A percentile compares a stretch with the other conserved stretches of the same genome.
Conservation (phyloP, 2,113 vertebrate species). For the Equus przewalskii region DNA sequence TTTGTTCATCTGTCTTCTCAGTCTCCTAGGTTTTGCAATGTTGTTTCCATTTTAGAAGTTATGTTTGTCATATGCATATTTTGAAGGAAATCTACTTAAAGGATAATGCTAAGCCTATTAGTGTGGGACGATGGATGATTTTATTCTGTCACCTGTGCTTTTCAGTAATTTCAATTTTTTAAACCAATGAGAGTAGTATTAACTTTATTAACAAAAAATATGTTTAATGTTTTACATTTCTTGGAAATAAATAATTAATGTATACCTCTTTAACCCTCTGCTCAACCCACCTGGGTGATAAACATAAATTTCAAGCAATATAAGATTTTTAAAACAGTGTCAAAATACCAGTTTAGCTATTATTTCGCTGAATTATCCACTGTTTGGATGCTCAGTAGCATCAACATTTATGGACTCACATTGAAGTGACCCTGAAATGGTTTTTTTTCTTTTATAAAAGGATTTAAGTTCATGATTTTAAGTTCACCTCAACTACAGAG, state of each 20-base stretch:
- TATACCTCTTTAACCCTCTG: background rate
- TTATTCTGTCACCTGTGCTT: conserved; percentile 12
- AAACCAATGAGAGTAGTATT: background rate
- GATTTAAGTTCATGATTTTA: background rate
- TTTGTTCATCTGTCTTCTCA: background rate
- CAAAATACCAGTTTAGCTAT: background rate
- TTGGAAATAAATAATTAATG: background rate
- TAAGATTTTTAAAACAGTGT: background rate
- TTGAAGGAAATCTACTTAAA: background rate
- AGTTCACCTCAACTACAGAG: background rate
- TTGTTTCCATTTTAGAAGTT: background rate
- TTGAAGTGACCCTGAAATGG: fast-evolving
- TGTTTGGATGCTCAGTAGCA: background rate
- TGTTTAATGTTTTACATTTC: conserved; percentile 8
- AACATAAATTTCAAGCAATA: background rate
- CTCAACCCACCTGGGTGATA: background rate
- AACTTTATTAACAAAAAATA: conserved; percentile 29
- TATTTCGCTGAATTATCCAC: background rate
- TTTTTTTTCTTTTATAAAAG: background rate
- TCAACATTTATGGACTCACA: background rate
- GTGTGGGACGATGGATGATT: background rate
- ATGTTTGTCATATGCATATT: background rate
- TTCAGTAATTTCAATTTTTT: conserved; percentile 32
- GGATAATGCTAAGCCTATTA: background rate
- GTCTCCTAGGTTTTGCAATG: background rate